Base-by-base conservation (phyloP, 2,797 vertebrate species). In the Adelosebastes latens region DNA sequence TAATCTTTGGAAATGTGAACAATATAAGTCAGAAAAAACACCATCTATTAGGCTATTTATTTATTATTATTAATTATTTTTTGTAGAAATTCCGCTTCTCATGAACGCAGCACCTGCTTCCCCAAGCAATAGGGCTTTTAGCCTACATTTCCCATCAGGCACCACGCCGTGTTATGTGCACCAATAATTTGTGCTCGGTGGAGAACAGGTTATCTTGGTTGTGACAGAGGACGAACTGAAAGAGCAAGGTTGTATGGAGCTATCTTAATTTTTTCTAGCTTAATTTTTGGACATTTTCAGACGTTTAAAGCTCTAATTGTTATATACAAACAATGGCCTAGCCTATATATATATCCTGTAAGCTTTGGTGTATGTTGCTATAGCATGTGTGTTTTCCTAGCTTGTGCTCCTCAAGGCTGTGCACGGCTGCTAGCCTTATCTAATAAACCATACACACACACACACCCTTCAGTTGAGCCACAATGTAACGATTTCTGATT, bases 111-210 rank as follows among this genome's bases (percentile, higher is more conserved):
- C 65, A 18, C 8, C 25, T 32, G 16, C 3, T 4, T 46, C 18
- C 4, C 10, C 1, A 11, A 36, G 1, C 14, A 39, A 61, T 39
- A 2, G 0, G 0, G 64, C 64, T 9, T 46, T 46, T 52, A 11
- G 52, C 52, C 88, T 89, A 83, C 87, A 88, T 87, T 92, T 94
- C 92, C 94, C 93, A 62, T 88, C 65, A 10, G 18, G 22, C 88
- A 74, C 39, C 56, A 2, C 2, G 34, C 9, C 0, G 2, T 1
- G 3, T 0, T 6, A 0, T 75, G 88, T 92, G 90, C 39, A 69
- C n/a, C 91, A 39, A 8, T 77, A 6, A 87, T 86, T 65, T 34
- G 65, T 70, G 83, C 10, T 72, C 93, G 92, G 80, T 18, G 16
- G 31, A 55, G 24, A 88, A 89, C 88, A 83, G 2, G 52, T 27